Base-by-base conservation (phyloP, 2,113 vertebrate genomes). In the Pavo muticus region DNA sequence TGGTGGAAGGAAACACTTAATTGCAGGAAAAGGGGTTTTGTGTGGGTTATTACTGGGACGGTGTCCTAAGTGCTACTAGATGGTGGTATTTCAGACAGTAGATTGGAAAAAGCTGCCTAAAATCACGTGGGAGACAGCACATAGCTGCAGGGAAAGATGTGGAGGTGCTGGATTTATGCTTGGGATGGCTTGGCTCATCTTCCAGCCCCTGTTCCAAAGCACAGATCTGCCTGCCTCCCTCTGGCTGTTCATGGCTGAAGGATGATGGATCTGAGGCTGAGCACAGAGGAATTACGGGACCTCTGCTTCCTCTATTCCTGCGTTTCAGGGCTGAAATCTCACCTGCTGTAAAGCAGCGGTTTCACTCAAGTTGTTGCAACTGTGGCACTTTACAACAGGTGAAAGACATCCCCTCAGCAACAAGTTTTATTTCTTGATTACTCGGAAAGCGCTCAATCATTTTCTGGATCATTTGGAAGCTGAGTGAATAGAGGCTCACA, bases 101-200 rank as follows among this genome's bases (percentile, higher is more conserved):
- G 79, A 65, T 54, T 80, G 90, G 60, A 85, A 95, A 95, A 75
- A 25, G 48, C 90, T 89, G 73, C 68, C 91, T 94, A 76, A 96
- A 92, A 88, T 86, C 79, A 82, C n/a, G 37, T 21, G 40, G 44
- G 81, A 96, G 70, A 80, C 35, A 69, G 63, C 40, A 35, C 16
- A 45, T 57, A 65, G 83, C 86, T 94, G 57, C 59, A 90, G 47
- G 72, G 65, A 87, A 77, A 88, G 75, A 82, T n/a, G 13, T 77
- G 83, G 64, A 59, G 44, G 74, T 59, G 59, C 70, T 79, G 84
- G 85, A 86, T 93, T 87, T 90, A 19, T 81, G 37, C 72, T 75
- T 84, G 79, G 19, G 65, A 77, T 95, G 85, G 61, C 65, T 54
- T 88, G 77, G 72, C 73, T 88, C 27, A 87, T 84, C 61, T 91